Base-by-base conservation (phyloP, 2,113 vertebrate genomes). In the Eudorcas thomsonii region DNA sequence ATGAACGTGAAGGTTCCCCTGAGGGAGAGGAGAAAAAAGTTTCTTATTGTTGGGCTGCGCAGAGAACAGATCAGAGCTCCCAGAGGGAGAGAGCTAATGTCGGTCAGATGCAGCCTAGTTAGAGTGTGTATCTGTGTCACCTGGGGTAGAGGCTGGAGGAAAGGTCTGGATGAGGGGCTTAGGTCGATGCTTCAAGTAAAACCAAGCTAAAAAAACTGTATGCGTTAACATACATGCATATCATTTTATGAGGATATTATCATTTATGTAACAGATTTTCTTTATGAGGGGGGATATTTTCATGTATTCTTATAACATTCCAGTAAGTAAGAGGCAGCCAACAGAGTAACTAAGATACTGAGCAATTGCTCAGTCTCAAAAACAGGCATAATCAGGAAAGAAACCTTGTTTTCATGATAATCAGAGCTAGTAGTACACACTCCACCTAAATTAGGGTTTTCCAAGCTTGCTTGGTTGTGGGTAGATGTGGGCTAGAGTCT, bases 1-100 rank as follows among this genome's bases (percentile, higher is more conserved):
- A 95, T 95, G 95, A 97, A 98, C 74, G 92, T 52, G 91, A 91
- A 97, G 95, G 67, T 97, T 98, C 96, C 97, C 97, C 92, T 84
- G 92, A 94, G 97, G 96, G 95, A 97, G 84, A 95, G 74, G 93
- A 95, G 97, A 96, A 97, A 97, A 98, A 98, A 98, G 98, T 98
- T 98, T 98, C 98, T 98, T 97, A 98, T 98, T 97, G 96, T 96
- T 93, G 88, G 28, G 90, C 97, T 96, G 71, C 94, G 90, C 93
- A 54, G 96, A 94, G 92, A 96, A 81, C 91, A 26, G 94, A 96
- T 90, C 94, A 33, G 88, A 87, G 62, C 94, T 98, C 98, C 97
- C 97, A 33, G 85, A 97, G 98, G 96, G 97, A 97, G 57, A 94
- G 16, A 74, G 83, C 95, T 94, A 94, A 92, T 93, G 97, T 96